These are phyloP conservation scores for Stegodyphus dumicola DNA, from an alignment of 1,140 invertebrate species.

Conservation along the genomic window DNA sequence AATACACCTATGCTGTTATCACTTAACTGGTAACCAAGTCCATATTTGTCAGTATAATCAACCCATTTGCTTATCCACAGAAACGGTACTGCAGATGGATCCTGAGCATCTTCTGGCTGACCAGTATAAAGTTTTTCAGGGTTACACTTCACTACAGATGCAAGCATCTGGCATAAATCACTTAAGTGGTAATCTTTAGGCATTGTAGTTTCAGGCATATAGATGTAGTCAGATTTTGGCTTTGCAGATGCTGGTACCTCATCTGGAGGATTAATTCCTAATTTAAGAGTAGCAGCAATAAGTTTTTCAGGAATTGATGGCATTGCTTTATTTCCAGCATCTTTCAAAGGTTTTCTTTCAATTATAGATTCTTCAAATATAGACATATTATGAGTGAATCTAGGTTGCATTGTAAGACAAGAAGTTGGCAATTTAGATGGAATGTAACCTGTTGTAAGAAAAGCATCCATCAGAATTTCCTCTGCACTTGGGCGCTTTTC, in stretches of 20 bases:
- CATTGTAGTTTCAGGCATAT: slow-evolving; percentile 27
- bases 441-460: slow-evolving; percentile 76
- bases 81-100: slow-evolving; percentile 91
- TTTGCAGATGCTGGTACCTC: neutral
- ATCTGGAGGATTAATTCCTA: neutral
- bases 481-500: slow-evolving; percentile 72
- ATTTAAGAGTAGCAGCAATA: neutral
- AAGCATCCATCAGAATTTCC: slow-evolving; percentile 72
- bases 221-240: neutral
- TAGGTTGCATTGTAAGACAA: slow-evolving; percentile 89
- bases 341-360: slow-evolving; percentile 14
- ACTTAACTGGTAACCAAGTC: slow-evolving; percentile 77
- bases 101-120: slow-evolving; percentile 85
- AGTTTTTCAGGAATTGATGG: neutral
- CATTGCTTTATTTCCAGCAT: slow-evolving; percentile 26
- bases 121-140: slow-evolving; percentile 63
- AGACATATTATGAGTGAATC: slow-evolving; percentile 71
- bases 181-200: slow-evolving; percentile 70
- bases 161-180: slow-evolving; percentile 70
- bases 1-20: slow-evolving; percentile 77
- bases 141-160: slow-evolving; percentile 68
- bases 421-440: slow-evolving; percentile 86
- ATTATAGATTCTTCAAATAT: slow-evolving; percentile 49
- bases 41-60: slow-evolving; percentile 79
- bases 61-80: slow-evolving; percentile 89